Percentiles rank a stretch among this genome's conserved stretches.
These are phyloP conservation scores for Vesta saturnalis DNA, from an alignment of 2,888 invertebrate species.

Conservation along the genomic window DNA sequence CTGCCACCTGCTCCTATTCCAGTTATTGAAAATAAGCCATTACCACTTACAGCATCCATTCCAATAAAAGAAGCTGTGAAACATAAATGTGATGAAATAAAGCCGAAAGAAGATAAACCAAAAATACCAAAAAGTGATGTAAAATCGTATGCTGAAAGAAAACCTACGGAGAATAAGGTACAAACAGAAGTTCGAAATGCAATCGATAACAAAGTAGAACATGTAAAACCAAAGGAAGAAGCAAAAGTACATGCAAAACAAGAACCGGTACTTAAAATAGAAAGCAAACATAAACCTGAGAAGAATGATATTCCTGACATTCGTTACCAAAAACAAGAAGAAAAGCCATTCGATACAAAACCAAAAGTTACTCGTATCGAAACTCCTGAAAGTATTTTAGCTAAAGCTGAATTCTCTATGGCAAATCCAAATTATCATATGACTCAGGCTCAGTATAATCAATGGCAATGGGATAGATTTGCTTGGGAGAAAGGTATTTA, in stretches of 20 bases:
- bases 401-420: conserved; percentile 72
- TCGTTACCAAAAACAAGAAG: conserved; percentile 50
- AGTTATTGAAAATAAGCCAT: neutral
- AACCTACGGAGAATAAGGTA: conserved; percentile 13
- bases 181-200: conserved; percentile 54
- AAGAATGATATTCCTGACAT: conserved; percentile 44
- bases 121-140: conserved; percentile 21
- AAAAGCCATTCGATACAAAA: conserved; percentile 47
- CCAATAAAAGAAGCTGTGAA: conserved; percentile 13
- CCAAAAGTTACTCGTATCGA: conserved; percentile 54
- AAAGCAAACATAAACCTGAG: conserved; percentile 49
- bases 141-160: conserved; percentile 10
- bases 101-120: conserved; percentile 26
- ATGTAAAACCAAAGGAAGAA: conserved; percentile 59
- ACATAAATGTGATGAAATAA: conserved; percentile 25
- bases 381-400: conserved; percentile 63
- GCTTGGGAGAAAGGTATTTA: conserved; percentile 69
- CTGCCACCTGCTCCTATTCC: neutral
- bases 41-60: neutral
- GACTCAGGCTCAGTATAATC: conserved; percentile 68
- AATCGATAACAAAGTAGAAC: conserved; percentile 64
- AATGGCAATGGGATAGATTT: conserved; percentile 70
- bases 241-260: conserved; percentile 59
- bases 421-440: conserved; percentile 76
- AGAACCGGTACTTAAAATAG: conserved; percentile 60